A percentile compares a stretch with the other conserved stretches of the same genome.
Evolutionary conservation across 2,888 invertebrate genomes (phyloP).

Genomic region (Blastobasis lacticolella): DNA sequence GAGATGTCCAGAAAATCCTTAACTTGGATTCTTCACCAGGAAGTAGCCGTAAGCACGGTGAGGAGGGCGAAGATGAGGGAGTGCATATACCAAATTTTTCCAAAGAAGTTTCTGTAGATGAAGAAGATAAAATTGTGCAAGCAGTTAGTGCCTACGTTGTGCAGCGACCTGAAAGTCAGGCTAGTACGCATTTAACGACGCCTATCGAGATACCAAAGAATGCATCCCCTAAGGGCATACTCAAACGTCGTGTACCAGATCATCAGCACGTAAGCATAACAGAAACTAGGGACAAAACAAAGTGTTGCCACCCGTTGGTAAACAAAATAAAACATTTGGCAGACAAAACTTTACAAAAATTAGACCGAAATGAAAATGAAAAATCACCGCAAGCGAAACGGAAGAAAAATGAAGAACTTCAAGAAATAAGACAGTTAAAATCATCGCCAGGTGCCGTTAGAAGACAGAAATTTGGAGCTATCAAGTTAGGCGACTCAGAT

Average conservation of each 20-base stretch:
- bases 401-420: slow-evolving; percentile 69
- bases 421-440: slow-evolving; percentile 75
- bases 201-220: slow-evolving; percentile 53
- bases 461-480: slow-evolving; percentile 66
- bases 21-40: slow-evolving; percentile 67
- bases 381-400: slow-evolving; percentile 54
- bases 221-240: slow-evolving; percentile 68
- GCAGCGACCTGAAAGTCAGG: slow-evolving; percentile 48
- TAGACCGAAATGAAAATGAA: slow-evolving; percentile 60
- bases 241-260: slow-evolving; percentile 66
- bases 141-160: slow-evolving; percentile 27
- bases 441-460: slow-evolving; percentile 76
- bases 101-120: slow-evolving; percentile 62
- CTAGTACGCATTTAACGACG: slow-evolving; percentile 36
- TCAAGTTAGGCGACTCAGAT: slow-evolving; percentile 65
- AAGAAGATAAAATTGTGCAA: slow-evolving; percentile 53
- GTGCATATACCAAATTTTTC: slow-evolving; percentile 68
- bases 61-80: slow-evolving; percentile 62
- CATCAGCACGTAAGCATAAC: slow-evolving; percentile 55
- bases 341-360: slow-evolving; percentile 72
- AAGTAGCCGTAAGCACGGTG: slow-evolving; percentile 62
- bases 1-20: slow-evolving; percentile 53
- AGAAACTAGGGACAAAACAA: slow-evolving; percentile 65
- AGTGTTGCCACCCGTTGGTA: slow-evolving; percentile 76
- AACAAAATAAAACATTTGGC: slow-evolving; percentile 78